Conservation (phyloP, 23 tunicate genomes). For the Trididemnum clinides region DNA sequence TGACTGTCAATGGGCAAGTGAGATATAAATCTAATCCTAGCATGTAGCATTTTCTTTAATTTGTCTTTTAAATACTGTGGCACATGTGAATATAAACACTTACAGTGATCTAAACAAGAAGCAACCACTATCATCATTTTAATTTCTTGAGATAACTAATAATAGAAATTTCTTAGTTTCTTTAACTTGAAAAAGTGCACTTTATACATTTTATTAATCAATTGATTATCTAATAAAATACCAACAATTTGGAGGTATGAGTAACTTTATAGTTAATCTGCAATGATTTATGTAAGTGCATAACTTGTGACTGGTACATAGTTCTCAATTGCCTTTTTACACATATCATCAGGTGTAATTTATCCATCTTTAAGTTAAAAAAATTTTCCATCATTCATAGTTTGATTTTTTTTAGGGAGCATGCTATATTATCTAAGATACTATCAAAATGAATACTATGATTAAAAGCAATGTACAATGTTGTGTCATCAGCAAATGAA, state of each 20-base stretch:
- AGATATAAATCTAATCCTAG: background rate
- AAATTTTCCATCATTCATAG: background rate
- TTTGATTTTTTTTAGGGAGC: background rate
- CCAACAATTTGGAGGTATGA: background rate
- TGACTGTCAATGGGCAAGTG: background rate
- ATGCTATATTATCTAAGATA: background rate
- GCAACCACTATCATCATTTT: background rate
- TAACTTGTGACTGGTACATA: background rate
- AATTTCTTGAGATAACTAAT: background rate
- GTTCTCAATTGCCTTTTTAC: background rate
- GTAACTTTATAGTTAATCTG: background rate
- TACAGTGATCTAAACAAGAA: background rate
- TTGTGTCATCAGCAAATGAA: background rate
- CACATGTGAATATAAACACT: background rate
- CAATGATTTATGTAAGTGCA: background rate
- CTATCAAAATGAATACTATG: background rate
- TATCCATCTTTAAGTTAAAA: background rate
- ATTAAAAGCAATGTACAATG: background rate
- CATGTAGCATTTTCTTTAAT: background rate
- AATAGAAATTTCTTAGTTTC: background rate
- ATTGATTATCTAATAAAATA: background rate
- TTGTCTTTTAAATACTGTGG: background rate
- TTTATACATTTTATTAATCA: background rate
- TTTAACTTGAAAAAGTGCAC: background rate
- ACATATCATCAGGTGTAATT: background rate